Base-by-base conservation (phyloP, 2,797 vertebrate species). In the Poeciliopsis presidionis region DNA sequence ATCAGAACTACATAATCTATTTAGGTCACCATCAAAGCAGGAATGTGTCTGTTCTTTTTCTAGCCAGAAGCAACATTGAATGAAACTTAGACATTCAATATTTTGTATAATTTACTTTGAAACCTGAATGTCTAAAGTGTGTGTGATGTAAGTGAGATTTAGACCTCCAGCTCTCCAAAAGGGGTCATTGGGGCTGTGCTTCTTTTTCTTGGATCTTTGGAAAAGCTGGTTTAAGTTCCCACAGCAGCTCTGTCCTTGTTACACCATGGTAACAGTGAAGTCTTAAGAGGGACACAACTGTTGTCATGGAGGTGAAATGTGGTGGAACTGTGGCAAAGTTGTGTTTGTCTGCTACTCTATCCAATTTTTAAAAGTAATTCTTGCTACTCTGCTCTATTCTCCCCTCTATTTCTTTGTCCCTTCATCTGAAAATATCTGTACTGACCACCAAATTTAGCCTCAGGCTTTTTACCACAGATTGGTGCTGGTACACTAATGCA, bases 241-340 rank as follows among this genome's bases (percentile, higher is more conserved):
- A 93, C 81, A 87, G 63, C 20, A 55, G 79, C 86, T 76, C 79
- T 57, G 43, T 77, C 81, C 76, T 69, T 57, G 80, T 87, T 91
- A 81, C 84, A 77, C 63, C 47, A n/a, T 78, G 61, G 81, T 65
- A 75, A 75, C 77, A 22, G n/a, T 77, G 76, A 84, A 71, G 70
- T 61, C 81, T 89, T 83, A 71, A 11, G 61, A 70, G 81, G 90
- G 30, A 61, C 30, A 33, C 30, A 61, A 33, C 7, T 61, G 59
- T 94, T 88, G 90, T 87, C 78, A 85, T 92, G 92, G 92, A 86
- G 84, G 90, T 89, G 81, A 88, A 76, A 43, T 81, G 71, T 46
- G 45, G 76, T 75, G 81, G 28, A 80, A 73, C 33, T 76, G 25
- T 14, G 70, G 82, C 61, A 18, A 46, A 47, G 45, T 74, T 14